Conservation (phyloP, 2,797 vertebrate species). For the Sitta carolinensis region DNA sequence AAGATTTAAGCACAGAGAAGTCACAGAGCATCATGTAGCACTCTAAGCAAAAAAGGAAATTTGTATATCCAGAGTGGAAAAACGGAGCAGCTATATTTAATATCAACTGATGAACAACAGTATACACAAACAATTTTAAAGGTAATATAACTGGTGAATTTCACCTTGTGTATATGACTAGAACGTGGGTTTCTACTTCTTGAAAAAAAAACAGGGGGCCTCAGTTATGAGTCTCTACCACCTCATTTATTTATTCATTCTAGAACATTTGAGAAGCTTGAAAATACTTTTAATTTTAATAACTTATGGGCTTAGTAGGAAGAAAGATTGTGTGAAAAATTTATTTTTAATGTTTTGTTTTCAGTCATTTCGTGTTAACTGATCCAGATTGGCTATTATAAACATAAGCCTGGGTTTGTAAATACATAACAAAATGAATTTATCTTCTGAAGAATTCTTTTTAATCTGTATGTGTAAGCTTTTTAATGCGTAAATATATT, state of each 20-base stretch:
- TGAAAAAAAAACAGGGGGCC: fast-evolving
- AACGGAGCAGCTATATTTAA: neutral
- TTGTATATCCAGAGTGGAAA: neutral
- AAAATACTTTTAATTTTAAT: conserved; percentile 2
- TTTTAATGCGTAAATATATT: neutral
- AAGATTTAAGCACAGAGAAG: neutral
- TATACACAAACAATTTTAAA: neutral
- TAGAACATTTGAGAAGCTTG: neutral
- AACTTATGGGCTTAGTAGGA: neutral
- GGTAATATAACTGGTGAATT: neutral
- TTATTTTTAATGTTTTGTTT: neutral
- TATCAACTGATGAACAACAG: neutral
- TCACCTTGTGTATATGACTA: neutral
- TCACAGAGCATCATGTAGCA: neutral
- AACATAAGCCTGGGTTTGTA: neutral
- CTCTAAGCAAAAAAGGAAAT: neutral
- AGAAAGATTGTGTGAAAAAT: neutral
- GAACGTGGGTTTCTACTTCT: neutral
- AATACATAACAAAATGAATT: neutral
- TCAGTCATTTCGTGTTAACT: neutral
- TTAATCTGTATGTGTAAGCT: neutral
- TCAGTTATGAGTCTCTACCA: neutral
- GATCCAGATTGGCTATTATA: neutral
- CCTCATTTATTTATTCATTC: neutral
- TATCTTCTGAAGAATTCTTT: neutral